Evolutionary conservation across 1,140 invertebrate genomes (phyloP), one percentile per base, ranked within the genome.

Genomic region (Archivesica marissinica): DNA sequence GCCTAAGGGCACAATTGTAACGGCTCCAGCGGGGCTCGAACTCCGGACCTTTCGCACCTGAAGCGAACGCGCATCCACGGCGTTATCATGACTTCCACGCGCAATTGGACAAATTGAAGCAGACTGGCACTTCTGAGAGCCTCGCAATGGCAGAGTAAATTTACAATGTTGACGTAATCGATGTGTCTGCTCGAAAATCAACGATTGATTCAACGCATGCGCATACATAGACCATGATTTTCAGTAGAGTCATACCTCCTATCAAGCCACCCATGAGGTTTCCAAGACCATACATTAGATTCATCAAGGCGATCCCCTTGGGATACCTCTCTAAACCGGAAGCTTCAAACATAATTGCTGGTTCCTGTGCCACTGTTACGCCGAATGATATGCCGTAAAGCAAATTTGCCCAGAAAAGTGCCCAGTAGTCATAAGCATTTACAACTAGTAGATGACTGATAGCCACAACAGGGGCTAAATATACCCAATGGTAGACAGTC

Each of bases 311-410:
- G 7, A 81, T 81, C 28, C 59, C 61, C 25, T 68, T 68, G 0
- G 78, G 78, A 25, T 81, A 81, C 30, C 64, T 28, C 39, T 81
- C 78, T 30, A 81, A 39, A 52, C 78, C 78, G 47, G 78, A 68
- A 54, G 64, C 64, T 41, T 70, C 77, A 64, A 80, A 70, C 78
- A 81, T 81, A 30, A 81, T 80, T 2, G 61, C 64, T 41, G 78
- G 77, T 50, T 68, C 64, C 50, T 81, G 78, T 4, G 78, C 59
- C 30, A 70, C 44, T 52, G 78, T 81, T 33, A 80, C 47, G n/a
- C 78, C 78, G 28, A 80, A 80, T 2, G 50, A 41, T 20, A 56
- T 68, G 17, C 78, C 78, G 44, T 81, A 81, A 15, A 81, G 38
- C 28, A 81, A 15, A 39, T 52, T 54, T n/a, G 78, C 44, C 1